Conservation (phyloP, 2,113 vertebrate species). For the Sakesphorus luctuosus region DNA sequence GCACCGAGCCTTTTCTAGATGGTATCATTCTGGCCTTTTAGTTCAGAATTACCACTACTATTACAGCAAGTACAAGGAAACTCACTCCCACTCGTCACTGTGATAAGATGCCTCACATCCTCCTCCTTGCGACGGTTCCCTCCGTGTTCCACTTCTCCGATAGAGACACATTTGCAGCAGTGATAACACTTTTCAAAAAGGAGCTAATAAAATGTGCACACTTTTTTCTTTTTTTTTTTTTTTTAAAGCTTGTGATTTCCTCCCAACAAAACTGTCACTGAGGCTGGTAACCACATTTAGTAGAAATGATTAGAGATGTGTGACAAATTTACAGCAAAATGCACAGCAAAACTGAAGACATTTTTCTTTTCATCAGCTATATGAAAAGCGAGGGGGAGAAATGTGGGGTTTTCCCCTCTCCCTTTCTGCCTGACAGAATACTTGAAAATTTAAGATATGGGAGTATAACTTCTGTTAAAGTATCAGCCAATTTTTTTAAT, state of each 20-base stretch:
- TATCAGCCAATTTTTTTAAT: background rate
- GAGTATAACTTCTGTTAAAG: conserved; percentile 9
- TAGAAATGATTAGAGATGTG: conserved; percentile 59
- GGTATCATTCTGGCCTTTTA: background rate
- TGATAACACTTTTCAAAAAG: background rate
- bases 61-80: conserved; percentile 28
- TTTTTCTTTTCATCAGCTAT: conserved; percentile 58
- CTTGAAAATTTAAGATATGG: background rate
- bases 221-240: background rate
- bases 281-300: conserved; percentile 18
- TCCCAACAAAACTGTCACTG: conserved; percentile 41
- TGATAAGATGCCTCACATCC: conserved; percentile 18
- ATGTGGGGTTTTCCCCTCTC: conserved; percentile 7
- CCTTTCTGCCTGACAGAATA: background rate
- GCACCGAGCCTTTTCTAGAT: background rate
- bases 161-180: background rate
- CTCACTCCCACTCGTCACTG: conserved; percentile 27
- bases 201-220: conserved; percentile 15
- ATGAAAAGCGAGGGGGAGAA: background rate
- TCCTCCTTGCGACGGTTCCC: background rate
- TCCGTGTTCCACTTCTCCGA: background rate
- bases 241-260: conserved; percentile 41
- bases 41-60: conserved; percentile 11
- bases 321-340: conserved; percentile 52
- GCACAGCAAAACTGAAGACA: conserved; percentile 21